Base-by-base conservation (phyloP, 2,888 invertebrate genomes). In the Acrocyrtus sp. region DNA sequence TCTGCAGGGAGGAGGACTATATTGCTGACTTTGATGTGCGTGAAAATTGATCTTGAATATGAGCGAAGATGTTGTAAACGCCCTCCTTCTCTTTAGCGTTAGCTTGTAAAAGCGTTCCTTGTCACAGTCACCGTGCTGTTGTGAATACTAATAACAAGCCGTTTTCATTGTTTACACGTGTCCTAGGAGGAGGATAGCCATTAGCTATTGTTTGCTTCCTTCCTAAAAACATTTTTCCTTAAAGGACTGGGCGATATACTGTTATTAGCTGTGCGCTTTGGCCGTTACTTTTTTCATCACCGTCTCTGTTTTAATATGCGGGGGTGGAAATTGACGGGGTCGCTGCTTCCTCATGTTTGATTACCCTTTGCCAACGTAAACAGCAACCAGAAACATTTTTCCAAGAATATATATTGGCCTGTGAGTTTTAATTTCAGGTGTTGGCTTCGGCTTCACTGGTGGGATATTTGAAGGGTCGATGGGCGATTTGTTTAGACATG, bases 271-370 rank as follows among this genome's bases (percentile, higher is more conserved):
- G n/a, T n/a, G n/a, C n/a, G n/a, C n/a, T n/a, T n/a, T n/a, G n/a
- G n/a, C n/a, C n/a, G n/a, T n/a, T n/a, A n/a, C 22, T 61, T 34
- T 39, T n/a, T 45, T 34, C 50, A 34, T 53, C 12, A 29, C 19
- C 43, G 51, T 54, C n/a, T n/a, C n/a, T n/a, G n/a, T n/a, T n/a
- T n/a, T n/a, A n/a, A n/a, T n/a, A n/a, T 63, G 63, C 63, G 63
- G 63, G 63, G 63, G 63, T 63, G 56, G 34, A 56, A 65, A 65
- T 65, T 65, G 65, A 48, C 47, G 56, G 65, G 54, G 56, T 56
- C 56, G 48, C 48, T 56, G 48, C 48, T 56, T 65, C 65, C 65
- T 65, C 53, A 43, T n/a, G n/a, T n/a, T 43, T 53, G 43, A 63
- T 53, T 63, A 53, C 26, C 43, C 19, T 34, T 48, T 26, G 48